A percentile compares a stretch with the other conserved stretches of the same genome.
phyloP scores from a whole-genome alignment of 2,888 invertebrate species.

The Shargacucullia verbasci region DNA sequence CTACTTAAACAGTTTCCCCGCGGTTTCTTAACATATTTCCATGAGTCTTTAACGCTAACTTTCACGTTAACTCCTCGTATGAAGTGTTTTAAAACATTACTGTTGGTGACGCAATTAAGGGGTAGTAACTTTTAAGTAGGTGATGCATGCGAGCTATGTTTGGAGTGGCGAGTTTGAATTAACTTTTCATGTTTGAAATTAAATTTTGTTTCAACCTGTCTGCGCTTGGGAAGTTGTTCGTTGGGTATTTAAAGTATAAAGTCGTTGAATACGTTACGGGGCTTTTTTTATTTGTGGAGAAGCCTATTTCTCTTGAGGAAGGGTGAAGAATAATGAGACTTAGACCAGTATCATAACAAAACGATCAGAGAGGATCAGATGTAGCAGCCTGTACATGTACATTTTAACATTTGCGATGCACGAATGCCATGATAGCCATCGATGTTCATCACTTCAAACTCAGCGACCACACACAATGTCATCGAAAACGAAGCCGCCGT shows the following conservation, averaged over 20 bases:
- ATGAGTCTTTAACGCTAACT: conserved; percentile 70
- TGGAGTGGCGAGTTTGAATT: conserved; percentile 63
- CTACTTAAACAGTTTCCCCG: conserved; percentile 62
- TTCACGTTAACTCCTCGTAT: conserved; percentile 72
- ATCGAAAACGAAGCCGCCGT: no score
- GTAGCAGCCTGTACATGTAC: no score
- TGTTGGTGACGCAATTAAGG: conserved; percentile 76
- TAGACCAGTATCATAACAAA: no score
- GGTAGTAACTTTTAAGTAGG: conserved; percentile 71
- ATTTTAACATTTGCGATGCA: no score
- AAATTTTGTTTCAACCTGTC: conserved; percentile 51
- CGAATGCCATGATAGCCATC: no score
- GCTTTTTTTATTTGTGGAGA: no score
- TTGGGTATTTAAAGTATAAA: background rate
- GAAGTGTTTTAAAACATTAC: conserved; percentile 83
- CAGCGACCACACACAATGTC: no score
- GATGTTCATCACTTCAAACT: no score
- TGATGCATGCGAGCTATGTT: conserved; percentile 64
- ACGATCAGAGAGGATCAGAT: no score
- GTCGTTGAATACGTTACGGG: no score
- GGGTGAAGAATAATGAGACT: background rate
- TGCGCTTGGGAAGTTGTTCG: conserved; percentile 36
- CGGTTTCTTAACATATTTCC: conserved; percentile 67
- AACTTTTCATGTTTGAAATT: conserved; percentile 54
- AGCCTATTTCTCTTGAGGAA: no score